These are phyloP conservation scores for Coilia nasus DNA, from an alignment of 2,797 vertebrate species.

Conservation along the genomic window DNA sequence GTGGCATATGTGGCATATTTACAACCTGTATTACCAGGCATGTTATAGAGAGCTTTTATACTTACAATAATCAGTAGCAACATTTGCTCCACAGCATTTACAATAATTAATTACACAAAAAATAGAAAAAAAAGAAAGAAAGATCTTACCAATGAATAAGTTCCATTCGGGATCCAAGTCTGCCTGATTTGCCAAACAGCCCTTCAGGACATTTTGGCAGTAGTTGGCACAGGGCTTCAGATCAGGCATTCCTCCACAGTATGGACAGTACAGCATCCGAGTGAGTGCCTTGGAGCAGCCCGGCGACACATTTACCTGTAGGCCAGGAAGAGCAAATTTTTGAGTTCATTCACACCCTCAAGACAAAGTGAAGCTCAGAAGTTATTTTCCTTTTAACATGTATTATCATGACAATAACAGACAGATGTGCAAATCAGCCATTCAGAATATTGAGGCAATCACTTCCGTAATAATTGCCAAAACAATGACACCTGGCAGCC, in stretches of 20 bases:
- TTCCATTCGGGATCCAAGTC: conserved; percentile 98
- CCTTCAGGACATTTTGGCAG: conserved; percentile 98
- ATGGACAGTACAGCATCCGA: conserved; percentile 96
- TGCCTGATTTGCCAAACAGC: conserved; percentile 96
- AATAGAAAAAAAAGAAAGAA: not conserved
- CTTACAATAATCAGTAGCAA: no score
- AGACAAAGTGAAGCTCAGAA: not conserved
- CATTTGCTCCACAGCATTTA: not conserved
- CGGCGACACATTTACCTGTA: conserved; percentile 89
- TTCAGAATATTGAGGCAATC: not conserved
- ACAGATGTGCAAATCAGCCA: not conserved
- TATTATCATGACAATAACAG: not conserved
- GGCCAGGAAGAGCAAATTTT: not conserved
- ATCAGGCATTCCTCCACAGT: conserved; percentile 87
- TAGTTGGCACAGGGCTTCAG: conserved; percentile 94
- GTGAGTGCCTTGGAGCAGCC: conserved; percentile 91
- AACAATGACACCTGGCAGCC: not conserved
- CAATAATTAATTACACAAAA: not conserved
- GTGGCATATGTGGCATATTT: no score
- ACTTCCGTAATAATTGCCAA: not conserved
- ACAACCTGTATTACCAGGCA: no score
- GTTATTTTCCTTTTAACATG: not conserved
- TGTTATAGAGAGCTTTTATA: no score
- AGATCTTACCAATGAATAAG: conserved; percentile 90
- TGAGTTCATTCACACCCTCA: not conserved